phyloP scores from a whole-genome alignment of 2,113 vertebrate species.

The Caranx ignobilis region DNA sequence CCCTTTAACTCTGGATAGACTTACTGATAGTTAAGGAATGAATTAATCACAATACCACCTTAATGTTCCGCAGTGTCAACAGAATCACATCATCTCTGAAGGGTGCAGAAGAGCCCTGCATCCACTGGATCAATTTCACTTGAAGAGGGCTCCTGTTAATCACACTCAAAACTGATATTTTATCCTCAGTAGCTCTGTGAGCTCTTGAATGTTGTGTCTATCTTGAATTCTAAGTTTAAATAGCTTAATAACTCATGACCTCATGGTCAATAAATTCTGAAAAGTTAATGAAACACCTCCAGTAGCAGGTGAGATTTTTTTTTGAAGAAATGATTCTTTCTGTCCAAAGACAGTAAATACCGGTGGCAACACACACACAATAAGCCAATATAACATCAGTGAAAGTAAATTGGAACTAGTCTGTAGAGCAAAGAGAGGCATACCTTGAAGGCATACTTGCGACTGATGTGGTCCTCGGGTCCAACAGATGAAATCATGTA shows the following conservation, averaged over 20 bases:
- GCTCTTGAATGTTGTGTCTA: no score
- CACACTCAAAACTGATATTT: not conserved
- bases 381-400: not conserved
- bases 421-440: slow-evolving; percentile 6
- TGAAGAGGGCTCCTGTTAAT: not conserved
- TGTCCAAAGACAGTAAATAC: not conserved
- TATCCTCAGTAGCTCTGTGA: not conserved
- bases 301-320: no score
- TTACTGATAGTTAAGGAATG: not conserved
- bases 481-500: slow-evolving; percentile 91
- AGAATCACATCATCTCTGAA: not conserved
- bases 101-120: not conserved
- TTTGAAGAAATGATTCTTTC: no score
- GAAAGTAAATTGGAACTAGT: not conserved
- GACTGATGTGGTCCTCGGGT: slow-evolving; percentile 93
- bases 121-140: not conserved
- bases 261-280: no score
- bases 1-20: not conserved
- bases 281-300: no score
- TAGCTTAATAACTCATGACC: no score
- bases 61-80: not conserved
- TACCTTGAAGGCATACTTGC: slow-evolving; percentile 98
- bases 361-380: not conserved
- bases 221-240: no score
- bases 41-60: not conserved